A percentile compares a stretch with the other conserved stretches of the same genome.
phyloP scores from a whole-genome alignment of 2,797 vertebrate species.

The Cyprinella venusta region DNA sequence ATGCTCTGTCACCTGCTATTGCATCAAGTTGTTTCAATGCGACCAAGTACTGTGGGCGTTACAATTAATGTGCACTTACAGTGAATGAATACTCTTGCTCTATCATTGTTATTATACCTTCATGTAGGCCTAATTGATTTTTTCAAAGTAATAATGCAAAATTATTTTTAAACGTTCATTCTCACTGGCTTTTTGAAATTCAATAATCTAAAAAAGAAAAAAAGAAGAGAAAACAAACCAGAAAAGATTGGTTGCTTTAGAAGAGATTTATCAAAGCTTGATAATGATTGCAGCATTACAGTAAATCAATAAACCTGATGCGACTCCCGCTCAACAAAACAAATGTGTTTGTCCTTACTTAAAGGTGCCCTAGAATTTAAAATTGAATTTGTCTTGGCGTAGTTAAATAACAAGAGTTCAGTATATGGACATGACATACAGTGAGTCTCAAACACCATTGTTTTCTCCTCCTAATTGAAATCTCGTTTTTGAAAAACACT shows the following conservation, averaged over 20 bases:
- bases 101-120: background rate
- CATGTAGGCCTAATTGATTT: background rate
- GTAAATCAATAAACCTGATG: constrained; percentile 67
- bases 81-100: background rate
- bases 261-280: constrained; percentile 35
- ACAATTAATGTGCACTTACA: constrained; percentile 29
- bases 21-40: background rate
- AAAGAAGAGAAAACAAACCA: background rate
- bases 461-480: too few relatives aligned
- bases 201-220: background rate
- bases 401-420: too few relatives aligned
- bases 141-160: background rate
- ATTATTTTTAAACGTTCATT: background rate
- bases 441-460: too few relatives aligned
- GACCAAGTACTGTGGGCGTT: background rate
- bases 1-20: background rate
- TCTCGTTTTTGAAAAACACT: too few relatives aligned
- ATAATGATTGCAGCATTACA: constrained; percentile 47
- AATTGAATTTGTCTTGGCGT: too few relatives aligned
- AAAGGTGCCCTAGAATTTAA: too few relatives aligned
- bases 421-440: too few relatives aligned
- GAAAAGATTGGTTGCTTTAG: constrained; percentile 18
- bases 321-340: constrained; percentile 59
- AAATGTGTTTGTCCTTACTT: constrained; percentile 60
- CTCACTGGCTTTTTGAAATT: constrained; percentile 8